These are phyloP conservation scores for Macrosiphum euphorbiae DNA, from an alignment of 2,888 invertebrate species.

Conservation along the genomic window DNA sequence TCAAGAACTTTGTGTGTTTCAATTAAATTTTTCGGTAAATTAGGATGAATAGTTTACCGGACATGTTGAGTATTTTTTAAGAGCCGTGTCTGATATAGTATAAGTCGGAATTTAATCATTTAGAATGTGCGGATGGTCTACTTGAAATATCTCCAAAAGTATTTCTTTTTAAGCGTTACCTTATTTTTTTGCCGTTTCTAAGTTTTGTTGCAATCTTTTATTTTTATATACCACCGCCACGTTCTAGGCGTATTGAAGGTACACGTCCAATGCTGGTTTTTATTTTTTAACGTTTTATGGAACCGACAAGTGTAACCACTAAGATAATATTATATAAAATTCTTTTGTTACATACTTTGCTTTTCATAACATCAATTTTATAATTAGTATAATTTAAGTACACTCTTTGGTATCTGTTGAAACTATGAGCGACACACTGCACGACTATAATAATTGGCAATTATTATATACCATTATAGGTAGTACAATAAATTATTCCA, in stretches of 20 bases:
- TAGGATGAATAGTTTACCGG: neutral
- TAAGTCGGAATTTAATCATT: neutral
- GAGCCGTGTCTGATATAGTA: neutral
- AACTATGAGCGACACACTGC: neutral
- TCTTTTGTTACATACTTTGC: neutral
- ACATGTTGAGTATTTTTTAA: neutral
- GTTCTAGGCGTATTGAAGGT: neutral
- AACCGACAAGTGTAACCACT: neutral
- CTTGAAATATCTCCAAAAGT: neutral
- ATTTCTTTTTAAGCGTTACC: neutral
- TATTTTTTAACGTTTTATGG: neutral
- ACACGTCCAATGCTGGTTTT: neutral
- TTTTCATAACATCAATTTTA: neutral
- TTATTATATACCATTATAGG: neutral
- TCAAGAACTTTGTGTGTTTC: neutral
- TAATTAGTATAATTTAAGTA: neutral
- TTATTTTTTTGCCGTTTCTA: neutral
- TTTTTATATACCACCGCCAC: neutral
- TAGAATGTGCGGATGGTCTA: neutral
- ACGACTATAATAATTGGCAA: neutral
- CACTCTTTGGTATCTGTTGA: neutral
- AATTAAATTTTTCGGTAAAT: neutral
- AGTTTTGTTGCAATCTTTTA: neutral
- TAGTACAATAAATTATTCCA: neutral
- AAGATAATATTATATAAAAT: neutral